Evolutionary conservation across 1,140 invertebrate genomes (phyloP), one percentile per base, ranked within the genome.

Genomic region (Oncopodura yosiiana): DNA sequence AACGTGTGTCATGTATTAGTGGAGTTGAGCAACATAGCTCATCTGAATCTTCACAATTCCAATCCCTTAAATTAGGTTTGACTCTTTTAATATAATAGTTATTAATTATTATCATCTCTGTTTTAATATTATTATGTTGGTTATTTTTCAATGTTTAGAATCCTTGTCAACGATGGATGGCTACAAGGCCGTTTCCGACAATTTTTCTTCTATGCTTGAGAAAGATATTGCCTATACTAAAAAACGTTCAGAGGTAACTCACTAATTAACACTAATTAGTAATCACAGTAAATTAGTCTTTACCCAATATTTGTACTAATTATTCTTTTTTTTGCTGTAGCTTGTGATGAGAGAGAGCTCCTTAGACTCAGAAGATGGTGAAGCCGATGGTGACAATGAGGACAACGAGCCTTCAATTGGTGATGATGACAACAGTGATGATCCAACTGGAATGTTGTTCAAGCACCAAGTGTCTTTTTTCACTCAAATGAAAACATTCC

Each of bases 21-120:
- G n/a, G n/a, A n/a, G n/a, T n/a, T n/a, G n/a, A n/a, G n/a, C n/a
- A n/a, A n/a, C n/a, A n/a, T n/a, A n/a, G n/a, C 24, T 29, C 49
- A 30, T 42, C 30, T 58, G 29, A 43, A 18, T 58, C 56, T 19
- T 44, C 56, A 19, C 49, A 58, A 39, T 58, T 58, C 34, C 56
- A 58, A 36, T 52, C 49, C 11, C 37, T 58, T n/a, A 58, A 58
- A 46, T 37, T 58, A 48, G 56, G 56, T 58, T n/a, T n/a, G n/a
- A n/a, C n/a, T n/a, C n/a, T n/a, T n/a, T n/a, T n/a, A 42, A 39
- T 3, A 43, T 30, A 48, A 37, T 49, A 12, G 50, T 5, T 29
- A 37, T 23, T 42, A 24, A 24, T 30, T 30, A 11, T 38, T 19
- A 24, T 19, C 19, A 37, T 49, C n/a, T 38, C 45, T 16, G 27